Conservation (phyloP, 2,888 invertebrate genomes). For the Pandemis cinnamomeana region DNA sequence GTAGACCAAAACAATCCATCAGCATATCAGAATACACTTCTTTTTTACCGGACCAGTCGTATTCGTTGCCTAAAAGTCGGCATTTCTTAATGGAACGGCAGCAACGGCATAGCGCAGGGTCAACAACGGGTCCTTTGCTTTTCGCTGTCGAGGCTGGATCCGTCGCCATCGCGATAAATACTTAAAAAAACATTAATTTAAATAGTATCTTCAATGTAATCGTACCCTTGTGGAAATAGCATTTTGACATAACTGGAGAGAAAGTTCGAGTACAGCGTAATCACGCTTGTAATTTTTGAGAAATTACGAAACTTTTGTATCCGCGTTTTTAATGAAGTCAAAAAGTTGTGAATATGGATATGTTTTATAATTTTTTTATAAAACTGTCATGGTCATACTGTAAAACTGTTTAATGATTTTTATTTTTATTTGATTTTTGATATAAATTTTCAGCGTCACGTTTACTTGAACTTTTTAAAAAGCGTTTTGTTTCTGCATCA, state of each 20-base stretch:
- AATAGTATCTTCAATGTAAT: background rate
- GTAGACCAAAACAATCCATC: conserved; percentile 76
- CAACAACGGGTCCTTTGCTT: conserved; percentile 68
- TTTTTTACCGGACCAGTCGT: conserved; percentile 69
- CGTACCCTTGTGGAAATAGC: background rate
- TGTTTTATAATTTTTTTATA: background rate
- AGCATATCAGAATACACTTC: conserved; percentile 78
- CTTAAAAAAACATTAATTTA: conserved; percentile 22
- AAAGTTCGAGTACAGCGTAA: conserved; percentile 20
- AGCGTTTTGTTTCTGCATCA: conserved; percentile 27
- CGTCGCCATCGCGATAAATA: conserved; percentile 44
- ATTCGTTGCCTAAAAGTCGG: conserved; percentile 68
- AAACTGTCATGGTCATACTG: background rate
- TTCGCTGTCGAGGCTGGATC: conserved; percentile 42
- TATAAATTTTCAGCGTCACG: background rate
- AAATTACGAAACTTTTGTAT: background rate
- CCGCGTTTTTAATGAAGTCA: too few species aligned
- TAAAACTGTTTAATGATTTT: background rate
- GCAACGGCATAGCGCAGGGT: conserved; percentile 74
- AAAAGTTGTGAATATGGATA: too few species aligned
- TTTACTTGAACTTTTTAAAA: conserved; percentile 22
- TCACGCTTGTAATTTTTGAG: background rate
- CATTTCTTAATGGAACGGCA: conserved; percentile 78
- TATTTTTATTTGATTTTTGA: too few species aligned
- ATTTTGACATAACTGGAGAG: conserved; percentile 23